Evolutionary conservation across 2,113 vertebrate genomes (phyloP), one percentile per base, ranked within the genome.

Genomic region (Corythoichthys haematopterus): DNA sequence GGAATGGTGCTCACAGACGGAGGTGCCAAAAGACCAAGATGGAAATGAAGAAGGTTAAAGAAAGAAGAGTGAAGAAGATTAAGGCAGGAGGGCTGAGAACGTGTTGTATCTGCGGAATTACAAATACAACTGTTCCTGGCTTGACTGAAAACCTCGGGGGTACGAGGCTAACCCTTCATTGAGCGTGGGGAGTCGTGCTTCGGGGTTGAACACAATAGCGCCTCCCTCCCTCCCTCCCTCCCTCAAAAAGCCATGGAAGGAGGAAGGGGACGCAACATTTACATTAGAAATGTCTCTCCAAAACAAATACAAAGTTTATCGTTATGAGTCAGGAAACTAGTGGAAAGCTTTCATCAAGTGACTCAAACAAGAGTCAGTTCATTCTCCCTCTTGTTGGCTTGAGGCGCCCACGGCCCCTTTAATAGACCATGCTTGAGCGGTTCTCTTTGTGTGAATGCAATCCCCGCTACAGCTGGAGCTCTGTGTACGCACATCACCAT

Each of bases 131-230:
- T 68, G 69, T 76, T 75, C 74, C 79, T 37, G 20, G 45, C 70
- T 84, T 79, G 56, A 68, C 71, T 40, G 62, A 74, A 80, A 62
- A 79, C 84, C 68, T 70, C 80, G 47, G 36, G 88, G 88, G 78
- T 74, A 84, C 70, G 76, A 84, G 77, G 80, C 84, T 61, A 37
- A 63, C 77, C 82, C 78, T 86, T 84, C 74, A 85, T 85, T 82
- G 82, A 85, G 55, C 65, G 76, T 76, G 72, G 61, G 80, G 75
- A 85, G 85, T 86, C 82, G 80, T 89, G 88, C 80, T 88, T 75
- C 72, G 64, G 79, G 86, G 67, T 69, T 55, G 66, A 82, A 81
- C 76, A 88, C 83, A 89, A 88, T 82, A 69, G 72, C 12, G 43
- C 63, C 70, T 55, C 66, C 70, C 69, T 72, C 66, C 71, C 75